phyloP scores from a whole-genome alignment of 2,888 invertebrate genomes.

The Meiosimyza decipiens region DNA sequence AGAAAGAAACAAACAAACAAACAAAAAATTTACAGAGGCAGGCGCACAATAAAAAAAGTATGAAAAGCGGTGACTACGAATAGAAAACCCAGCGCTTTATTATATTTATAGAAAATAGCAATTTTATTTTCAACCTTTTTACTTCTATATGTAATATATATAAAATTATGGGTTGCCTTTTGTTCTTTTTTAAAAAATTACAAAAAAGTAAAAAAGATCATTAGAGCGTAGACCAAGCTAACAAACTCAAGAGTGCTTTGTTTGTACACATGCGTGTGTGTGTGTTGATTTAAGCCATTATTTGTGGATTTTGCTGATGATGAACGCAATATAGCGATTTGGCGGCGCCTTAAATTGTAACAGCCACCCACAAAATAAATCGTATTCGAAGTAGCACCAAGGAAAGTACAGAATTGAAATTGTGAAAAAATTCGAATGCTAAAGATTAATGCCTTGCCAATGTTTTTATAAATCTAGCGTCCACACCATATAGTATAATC shows the following conservation, averaged over 20 bases:
- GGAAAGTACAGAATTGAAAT: background rate
- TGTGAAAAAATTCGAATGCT: background rate
- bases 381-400: background rate
- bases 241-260: background rate
- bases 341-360: background rate
- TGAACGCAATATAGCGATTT: background rate
- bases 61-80: background rate
- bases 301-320: background rate
- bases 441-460: constrained; percentile 8
- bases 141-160: background rate
- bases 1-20: too few relatives aligned
- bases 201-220: background rate
- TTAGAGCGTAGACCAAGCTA: background rate
- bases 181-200: background rate
- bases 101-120: background rate
- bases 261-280: background rate
- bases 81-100: background rate
- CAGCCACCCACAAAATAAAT: background rate
- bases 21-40: background rate
- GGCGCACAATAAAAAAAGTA: background rate
- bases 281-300: constrained; percentile 7
- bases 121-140: background rate
- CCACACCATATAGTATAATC: too few relatives aligned
- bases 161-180: background rate
- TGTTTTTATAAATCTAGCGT: background rate